Percentiles rank a stretch among this genome's conserved stretches.
Conservation (phyloP, 2,797 vertebrate genomes). For the Clarias platycephalus region DNA sequence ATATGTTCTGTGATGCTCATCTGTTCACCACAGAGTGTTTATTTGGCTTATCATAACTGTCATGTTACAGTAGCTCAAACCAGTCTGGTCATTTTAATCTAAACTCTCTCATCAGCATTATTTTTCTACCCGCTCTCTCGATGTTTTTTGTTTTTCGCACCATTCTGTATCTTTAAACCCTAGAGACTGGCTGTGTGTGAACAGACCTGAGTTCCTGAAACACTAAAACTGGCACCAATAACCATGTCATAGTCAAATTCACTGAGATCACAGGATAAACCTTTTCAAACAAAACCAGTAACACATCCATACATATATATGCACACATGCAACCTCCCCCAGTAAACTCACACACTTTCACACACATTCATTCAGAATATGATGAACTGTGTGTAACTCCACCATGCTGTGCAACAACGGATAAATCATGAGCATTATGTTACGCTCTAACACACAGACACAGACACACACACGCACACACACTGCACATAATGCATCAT, state of each 20-base stretch:
- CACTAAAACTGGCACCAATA: background rate
- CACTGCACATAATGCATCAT: slow-evolving; percentile 40
- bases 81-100: background rate
- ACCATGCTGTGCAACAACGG: slow-evolving; percentile 39
- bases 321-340: background rate
- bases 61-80: background rate
- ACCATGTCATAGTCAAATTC: background rate
- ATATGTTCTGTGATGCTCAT: background rate
- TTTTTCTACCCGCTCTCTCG: background rate
- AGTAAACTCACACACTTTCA: background rate
- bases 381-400: slow-evolving; percentile 45
- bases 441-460: slow-evolving; percentile 11
- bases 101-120: background rate
- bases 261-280: slow-evolving; percentile 1
- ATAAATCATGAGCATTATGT: slow-evolving; percentile 52
- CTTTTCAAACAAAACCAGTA: background rate
- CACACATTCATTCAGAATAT: slow-evolving; percentile 56
- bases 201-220: background rate
- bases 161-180: background rate
- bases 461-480: slow-evolving; percentile 33
- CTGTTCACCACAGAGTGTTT: background rate
- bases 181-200: background rate
- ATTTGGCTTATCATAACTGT: background rate
- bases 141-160: background rate
- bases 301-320: background rate